Evolutionary conservation across 2,797 vertebrate genomes (phyloP).

Genomic region (Perodicticus potto): DNA sequence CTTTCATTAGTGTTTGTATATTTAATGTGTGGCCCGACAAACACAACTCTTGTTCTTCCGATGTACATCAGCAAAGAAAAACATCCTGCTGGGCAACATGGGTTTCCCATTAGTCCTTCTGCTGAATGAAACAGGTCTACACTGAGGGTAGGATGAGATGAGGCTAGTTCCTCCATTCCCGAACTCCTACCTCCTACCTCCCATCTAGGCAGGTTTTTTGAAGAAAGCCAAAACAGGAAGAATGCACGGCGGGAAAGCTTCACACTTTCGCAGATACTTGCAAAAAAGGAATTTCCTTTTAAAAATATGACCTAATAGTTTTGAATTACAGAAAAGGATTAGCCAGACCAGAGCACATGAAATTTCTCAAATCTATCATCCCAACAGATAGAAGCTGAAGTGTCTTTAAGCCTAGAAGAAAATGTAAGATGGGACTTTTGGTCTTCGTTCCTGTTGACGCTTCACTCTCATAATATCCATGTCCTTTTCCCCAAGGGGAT

Average conservation of each 20-base stretch:
- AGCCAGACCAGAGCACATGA: background rate
- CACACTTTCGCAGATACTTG: background rate
- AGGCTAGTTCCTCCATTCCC: background rate
- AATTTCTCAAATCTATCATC: conserved; percentile 16
- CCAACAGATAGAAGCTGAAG: background rate
- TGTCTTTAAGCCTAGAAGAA: background rate
- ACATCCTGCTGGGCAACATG: background rate
- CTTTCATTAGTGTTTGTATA: no score
- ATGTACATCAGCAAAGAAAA: no score
- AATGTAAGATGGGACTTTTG: background rate
- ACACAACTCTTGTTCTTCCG: no score
- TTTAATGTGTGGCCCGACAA: no score
- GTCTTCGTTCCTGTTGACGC: background rate
- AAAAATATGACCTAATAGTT: background rate
- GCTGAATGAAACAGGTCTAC: background rate
- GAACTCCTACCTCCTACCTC: no score
- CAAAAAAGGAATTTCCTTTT: conserved; percentile 24
- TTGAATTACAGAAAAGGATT: background rate
- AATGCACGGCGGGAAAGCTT: background rate
- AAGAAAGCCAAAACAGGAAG: background rate
- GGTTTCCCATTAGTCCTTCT: background rate
- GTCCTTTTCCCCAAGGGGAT: background rate
- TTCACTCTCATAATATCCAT: background rate
- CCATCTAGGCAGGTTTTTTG: background rate
- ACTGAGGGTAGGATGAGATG: background rate